Conservation (phyloP, 1,140 invertebrate species). For the Drosophila burlai region DNA sequence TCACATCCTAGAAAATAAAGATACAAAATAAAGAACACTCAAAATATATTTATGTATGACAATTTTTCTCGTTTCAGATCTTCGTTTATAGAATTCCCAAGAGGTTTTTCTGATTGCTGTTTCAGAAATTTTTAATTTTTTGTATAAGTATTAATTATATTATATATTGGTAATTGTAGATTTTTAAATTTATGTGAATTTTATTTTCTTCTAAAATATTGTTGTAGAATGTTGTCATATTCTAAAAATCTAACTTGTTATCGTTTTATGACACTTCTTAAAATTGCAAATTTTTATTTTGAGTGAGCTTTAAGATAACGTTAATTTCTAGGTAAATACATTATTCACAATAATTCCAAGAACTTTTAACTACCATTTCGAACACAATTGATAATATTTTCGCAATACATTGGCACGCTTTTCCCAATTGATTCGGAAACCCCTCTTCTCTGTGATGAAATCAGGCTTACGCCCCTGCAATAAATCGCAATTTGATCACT, state of each 20-base stretch:
- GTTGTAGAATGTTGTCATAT: no score
- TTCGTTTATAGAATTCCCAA: background rate
- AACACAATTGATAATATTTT: background rate
- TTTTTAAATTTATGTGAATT: no score
- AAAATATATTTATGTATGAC: no score
- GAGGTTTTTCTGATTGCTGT: background rate
- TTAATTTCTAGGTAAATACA: background rate
- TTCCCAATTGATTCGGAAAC: background rate
- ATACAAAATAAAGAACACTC: no score
- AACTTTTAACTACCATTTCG: background rate
- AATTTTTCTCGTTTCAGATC: background rate
- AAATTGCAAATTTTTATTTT: background rate
- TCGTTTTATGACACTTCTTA: background rate
- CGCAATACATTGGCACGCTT: background rate
- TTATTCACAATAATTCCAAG: background rate
- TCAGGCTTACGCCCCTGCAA: conserved; percentile 11
- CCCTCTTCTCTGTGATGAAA: conserved; percentile 11
- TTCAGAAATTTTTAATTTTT: background rate
- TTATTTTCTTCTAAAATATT: background rate
- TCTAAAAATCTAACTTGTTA: no score
- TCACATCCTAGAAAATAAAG: no score
- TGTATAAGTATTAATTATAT: no score
- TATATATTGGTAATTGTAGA: no score
- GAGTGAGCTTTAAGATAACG: background rate
- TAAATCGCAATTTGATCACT: conserved; percentile 38